Percentiles rank a stretch among this genome's conserved stretches.
Evolutionary conservation across 2,797 vertebrate species (phyloP).

Genomic region (Graptemys geographica): DNA sequence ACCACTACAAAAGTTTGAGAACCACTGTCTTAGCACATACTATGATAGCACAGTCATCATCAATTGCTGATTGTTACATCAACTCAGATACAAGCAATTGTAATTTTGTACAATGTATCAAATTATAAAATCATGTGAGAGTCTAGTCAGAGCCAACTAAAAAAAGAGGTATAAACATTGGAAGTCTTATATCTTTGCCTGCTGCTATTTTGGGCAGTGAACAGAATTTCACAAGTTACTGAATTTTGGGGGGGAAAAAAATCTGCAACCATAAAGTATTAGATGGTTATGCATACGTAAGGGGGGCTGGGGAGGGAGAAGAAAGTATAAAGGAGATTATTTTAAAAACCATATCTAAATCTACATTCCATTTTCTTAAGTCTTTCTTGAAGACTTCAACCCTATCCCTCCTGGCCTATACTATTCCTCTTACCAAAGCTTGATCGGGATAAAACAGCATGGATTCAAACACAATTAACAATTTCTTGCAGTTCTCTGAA

Average conservation of each 20-base stretch:
- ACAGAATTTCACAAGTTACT: background rate
- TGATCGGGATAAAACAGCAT: fast-evolving
- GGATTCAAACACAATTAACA: background rate
- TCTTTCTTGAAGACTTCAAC: background rate
- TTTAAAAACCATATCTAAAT: background rate
- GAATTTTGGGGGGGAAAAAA: background rate
- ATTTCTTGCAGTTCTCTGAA: background rate
- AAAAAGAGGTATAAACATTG: background rate
- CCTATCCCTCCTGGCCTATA: background rate
- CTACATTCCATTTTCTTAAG: background rate
- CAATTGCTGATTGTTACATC: background rate
- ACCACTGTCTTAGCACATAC: background rate
- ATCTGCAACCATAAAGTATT: background rate
- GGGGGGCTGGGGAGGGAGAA: too few species aligned
- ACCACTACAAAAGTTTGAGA: too few species aligned
- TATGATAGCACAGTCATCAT: background rate
- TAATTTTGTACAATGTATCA: background rate
- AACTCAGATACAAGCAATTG: background rate
- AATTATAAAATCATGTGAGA: background rate
- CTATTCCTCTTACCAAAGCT: background rate
- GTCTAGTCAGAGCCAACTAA: background rate
- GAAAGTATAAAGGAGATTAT: background rate
- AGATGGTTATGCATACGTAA: background rate
- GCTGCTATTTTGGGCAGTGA: background rate
- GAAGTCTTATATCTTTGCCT: background rate